Base-by-base conservation (phyloP, 2,113 vertebrate species). In the Narcine bancroftii region DNA sequence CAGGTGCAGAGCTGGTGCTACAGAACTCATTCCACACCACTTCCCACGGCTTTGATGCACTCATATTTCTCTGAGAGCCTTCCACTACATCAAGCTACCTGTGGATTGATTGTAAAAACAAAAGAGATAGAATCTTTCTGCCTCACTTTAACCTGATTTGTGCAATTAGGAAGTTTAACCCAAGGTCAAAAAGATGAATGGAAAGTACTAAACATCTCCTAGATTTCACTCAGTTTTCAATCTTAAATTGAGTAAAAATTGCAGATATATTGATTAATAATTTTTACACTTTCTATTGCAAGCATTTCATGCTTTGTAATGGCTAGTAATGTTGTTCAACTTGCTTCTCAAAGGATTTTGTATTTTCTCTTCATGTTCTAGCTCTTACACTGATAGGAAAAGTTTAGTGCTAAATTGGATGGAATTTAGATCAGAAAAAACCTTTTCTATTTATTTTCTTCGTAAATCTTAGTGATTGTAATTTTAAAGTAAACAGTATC, bases 1-100 rank as follows among this genome's bases (percentile, higher is more conserved):
- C 96, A 96, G 1, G 26, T 94, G 92, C 96, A 97, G 94, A 95
- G 81, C 92, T 94, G 47, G 85, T 65, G 92, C 9, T 65, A 92
- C 96, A 97, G 47, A 95, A 95, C 13, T 94, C 95, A 11, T 96
- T 96, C 93, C 95, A 96, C 93, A 93, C 95, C 93, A 95, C 87
- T 92, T 94, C 71, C 95, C 95, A 96, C n/a, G 60, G 50, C 71
- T 45, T 72, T 65, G 1, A 0, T 66, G 93, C 94, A 92, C 53
- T 92, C 93, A 33, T 36, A 92, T 81, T 91, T 47, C 65, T 65
- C 39, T 69, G 63, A 91, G 89, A 91, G 63, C 39, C 24, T 91
- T 69, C 29, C 10, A 9, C 26, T 69, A 91, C 65, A 69, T 91
- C 89, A 91, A 69, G 71, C 89, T 91, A 69, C 89, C 89, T 91